A percentile compares a stretch with the other conserved stretches of the same genome.
phyloP scores from a whole-genome alignment of 2,113 vertebrate species.

The Tyto alba region DNA sequence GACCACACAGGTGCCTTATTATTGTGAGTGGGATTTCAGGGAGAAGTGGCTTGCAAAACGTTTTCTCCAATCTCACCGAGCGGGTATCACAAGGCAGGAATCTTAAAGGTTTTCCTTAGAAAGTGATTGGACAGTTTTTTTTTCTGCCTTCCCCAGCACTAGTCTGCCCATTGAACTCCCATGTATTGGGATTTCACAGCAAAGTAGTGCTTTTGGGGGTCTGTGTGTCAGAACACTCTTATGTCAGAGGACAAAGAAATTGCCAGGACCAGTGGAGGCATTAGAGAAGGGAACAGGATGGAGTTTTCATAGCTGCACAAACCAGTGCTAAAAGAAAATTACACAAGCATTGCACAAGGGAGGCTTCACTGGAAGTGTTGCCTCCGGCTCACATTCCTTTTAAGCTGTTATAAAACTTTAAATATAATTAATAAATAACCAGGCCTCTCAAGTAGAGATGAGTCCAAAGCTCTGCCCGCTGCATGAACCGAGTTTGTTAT shows the following conservation, averaged over 20 bases:
- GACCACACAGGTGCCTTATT: neutral
- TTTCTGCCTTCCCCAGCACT: neutral
- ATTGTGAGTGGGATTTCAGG: neutral
- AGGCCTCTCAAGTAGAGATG: constrained; percentile 41
- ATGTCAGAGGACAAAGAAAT: neutral
- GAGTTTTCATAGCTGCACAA: neutral
- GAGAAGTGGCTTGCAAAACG: neutral
- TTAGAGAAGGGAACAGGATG: neutral
- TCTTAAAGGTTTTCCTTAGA: neutral
- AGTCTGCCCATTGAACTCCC: neutral
- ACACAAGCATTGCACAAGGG: constrained; percentile 42
- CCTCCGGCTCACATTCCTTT: constrained; percentile 52
- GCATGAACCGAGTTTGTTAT: constrained; percentile 43
- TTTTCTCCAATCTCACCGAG: neutral
- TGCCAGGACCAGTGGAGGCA: neutral
- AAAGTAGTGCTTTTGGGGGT: neutral
- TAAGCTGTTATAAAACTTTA: constrained; percentile 68
- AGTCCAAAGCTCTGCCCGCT: constrained; percentile 48
- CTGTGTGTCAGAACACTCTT: neutral
- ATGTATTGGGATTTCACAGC: neutral
- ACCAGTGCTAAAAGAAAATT: neutral
- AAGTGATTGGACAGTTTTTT: neutral
- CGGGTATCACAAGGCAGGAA: neutral
- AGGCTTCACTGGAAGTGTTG: constrained; percentile 36
- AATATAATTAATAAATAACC: constrained; percentile 72